Evolutionary conservation across 2,797 vertebrate genomes (phyloP), one percentile per base, ranked within the genome.

Genomic region (Spinibarbus caldwelli): DNA sequence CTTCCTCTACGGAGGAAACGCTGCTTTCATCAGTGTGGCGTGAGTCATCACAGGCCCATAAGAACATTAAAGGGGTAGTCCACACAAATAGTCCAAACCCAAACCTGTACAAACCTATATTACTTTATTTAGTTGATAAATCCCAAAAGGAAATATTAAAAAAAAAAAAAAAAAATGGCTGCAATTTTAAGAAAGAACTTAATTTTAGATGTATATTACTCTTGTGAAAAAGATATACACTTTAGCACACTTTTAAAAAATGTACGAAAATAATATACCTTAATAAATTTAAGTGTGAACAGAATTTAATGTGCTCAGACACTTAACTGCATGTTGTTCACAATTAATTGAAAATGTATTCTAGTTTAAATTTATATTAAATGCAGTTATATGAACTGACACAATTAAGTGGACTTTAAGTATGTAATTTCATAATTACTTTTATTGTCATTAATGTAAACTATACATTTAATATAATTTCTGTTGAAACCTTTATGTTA

Each of bases 1-100:
- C 89, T 98, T 99, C 95, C 96, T 99, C 2, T 99, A 96, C 0
- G 97, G 98, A 0, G 96, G 97, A 87, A 97, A 96, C 0, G 97
- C 98, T 0, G 96, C 97, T 85, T 98, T 98, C 93, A 92, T 98
- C 90, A 96, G 95, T 2, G 41, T 98, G 0, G 96, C 96, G 97
- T 98, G 94, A 97, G 97, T 96, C 71, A 38, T 80, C 49, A 57
- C 29, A 34, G 19, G 9, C 4, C 29, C 5, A 21, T 11, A 10
- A 4, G 45, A 19, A 49, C 26, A 17, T 76, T 21, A 47, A 7
- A 26, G 26, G 11, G n/a, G 26, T 14, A 47, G 43, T 47, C 14
- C 43, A 73, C 6, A 29, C 17, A 49, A 68, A 23, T 8, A 41
- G 41, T 41, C 41, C 19, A 3, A 31, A 68, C 14, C 2, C 12